Conservation (phyloP, 2,113 vertebrate genomes). For the Xerus inauris region DNA sequence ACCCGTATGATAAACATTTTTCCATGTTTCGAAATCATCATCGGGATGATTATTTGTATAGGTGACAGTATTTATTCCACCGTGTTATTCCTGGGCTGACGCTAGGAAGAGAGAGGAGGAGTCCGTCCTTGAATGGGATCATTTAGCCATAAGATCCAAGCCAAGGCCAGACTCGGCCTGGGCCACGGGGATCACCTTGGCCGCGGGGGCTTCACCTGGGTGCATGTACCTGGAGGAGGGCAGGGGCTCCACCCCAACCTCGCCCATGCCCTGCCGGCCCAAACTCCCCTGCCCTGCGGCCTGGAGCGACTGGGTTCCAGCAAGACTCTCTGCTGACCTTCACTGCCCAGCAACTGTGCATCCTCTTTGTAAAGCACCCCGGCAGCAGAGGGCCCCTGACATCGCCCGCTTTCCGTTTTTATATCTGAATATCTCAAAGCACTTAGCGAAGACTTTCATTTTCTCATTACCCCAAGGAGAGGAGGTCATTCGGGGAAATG, state of each 20-base stretch:
- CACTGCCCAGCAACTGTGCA: conserved; percentile 39
- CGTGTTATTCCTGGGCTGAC: neutral
- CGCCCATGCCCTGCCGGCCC: neutral
- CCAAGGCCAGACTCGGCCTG: conserved; percentile 1
- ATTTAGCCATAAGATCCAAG: neutral
- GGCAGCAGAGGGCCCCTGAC: conserved; percentile 60
- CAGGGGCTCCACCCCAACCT: neutral
- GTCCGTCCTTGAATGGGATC: neutral
- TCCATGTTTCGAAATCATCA: conserved; percentile 61
- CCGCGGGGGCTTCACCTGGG: neutral
- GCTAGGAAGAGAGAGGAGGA: neutral
- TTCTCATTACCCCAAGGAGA: conserved; percentile 80
- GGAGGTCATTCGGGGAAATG: conserved; percentile 79
- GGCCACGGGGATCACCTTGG: neutral
- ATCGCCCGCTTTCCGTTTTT: conserved; percentile 62
- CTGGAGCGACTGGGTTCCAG: neutral
- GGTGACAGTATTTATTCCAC: neutral
- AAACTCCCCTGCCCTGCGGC: neutral
- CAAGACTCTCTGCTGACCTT: conserved; percentile 53
- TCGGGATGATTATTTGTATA: neutral
- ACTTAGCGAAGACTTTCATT: conserved; percentile 81
- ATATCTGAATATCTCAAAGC: conserved; percentile 79
- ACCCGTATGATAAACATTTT: conserved; percentile 22
- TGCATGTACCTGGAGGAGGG: neutral
- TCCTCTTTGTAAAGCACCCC: conserved; percentile 60